Evolutionary conservation across 2,888 invertebrate genomes (phyloP).

Genomic region (Pterostichus niger): DNA sequence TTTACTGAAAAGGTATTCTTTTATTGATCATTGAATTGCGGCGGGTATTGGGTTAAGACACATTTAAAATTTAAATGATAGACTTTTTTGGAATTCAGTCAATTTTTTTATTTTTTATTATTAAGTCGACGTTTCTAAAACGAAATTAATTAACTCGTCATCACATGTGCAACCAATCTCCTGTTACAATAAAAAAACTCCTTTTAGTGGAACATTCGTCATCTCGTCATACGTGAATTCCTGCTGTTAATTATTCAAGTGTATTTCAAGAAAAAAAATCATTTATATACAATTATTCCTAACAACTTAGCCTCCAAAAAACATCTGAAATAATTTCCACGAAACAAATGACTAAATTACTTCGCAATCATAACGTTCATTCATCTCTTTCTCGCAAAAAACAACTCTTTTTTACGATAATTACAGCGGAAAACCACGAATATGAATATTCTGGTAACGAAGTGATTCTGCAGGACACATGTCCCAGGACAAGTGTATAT

Average conservation of each 20-base stretch:
- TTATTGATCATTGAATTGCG: no score
- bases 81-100: no score
- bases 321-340: slow-evolving; percentile 9
- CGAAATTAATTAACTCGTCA: neutral
- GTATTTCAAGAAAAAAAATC: neutral
- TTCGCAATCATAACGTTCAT: slow-evolving; percentile 7
- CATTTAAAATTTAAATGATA: no score
- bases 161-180: slow-evolving; percentile 12
- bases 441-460: slow-evolving; percentile 1
- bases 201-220: neutral
- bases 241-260: neutral
- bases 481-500: neutral
- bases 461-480: neutral
- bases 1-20: no score
- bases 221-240: neutral
- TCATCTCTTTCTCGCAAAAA: slow-evolving; percentile 6
- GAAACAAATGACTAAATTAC: slow-evolving; percentile 8
- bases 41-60: no score
- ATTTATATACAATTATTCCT: slow-evolving; percentile 4
- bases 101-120: neutral
- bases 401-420: neutral
- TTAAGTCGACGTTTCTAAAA: neutral
- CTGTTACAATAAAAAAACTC: neutral
- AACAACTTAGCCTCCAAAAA: neutral
- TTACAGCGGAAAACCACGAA: neutral